Base-by-base conservation (phyloP, 2,797 vertebrate genomes). In the Phylloscopus collybita region DNA sequence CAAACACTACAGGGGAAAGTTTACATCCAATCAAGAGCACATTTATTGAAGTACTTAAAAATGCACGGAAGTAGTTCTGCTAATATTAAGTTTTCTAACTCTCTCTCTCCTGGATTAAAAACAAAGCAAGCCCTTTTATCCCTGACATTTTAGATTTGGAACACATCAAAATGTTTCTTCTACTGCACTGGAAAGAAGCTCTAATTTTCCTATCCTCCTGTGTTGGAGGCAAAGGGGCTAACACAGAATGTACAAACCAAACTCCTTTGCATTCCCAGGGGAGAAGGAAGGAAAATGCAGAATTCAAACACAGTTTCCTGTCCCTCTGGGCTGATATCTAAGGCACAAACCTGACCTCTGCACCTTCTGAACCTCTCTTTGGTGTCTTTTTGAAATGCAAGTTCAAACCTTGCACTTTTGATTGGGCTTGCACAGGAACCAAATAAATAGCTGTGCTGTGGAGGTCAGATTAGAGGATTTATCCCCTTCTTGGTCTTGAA, bases 21-120 rank as follows among this genome's bases (percentile, higher is more conserved):
- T 95, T 97, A 94, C 71, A 96, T 90, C 83, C 94, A 96, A 94
- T 91, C 92, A 93, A 93, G 93, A 88, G 44, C 38, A n/a, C 64
- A 93, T 93, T 96, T 94, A 88, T 2, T 88, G 94, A 93, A 94
- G 83, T 82, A 74, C 90, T 94, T 92, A 90, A 93, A 96, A 94
- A 96, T 82, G 66, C 91, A 95, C 15, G 2, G 89, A 93, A 93
- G 80, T 64, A 54, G 78, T 53, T 90, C 91, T 93, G 82, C 76
- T 93, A 94, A 96, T 93, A 95, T 93, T 94, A 93, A 94, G 78
- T 90, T 95, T 95, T 93, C 90, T 74, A 90, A 91, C 85, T 75
- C 34, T n/a, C 62, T 91, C 73, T 90, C 80, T 73, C 78, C 95
- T 90, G 92, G 88, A 94, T 91, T 91, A 85, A 92, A 94, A 95